These are phyloP conservation scores for Psittacula echo DNA, from an alignment of 2,797 vertebrate species.

Conservation along the genomic window DNA sequence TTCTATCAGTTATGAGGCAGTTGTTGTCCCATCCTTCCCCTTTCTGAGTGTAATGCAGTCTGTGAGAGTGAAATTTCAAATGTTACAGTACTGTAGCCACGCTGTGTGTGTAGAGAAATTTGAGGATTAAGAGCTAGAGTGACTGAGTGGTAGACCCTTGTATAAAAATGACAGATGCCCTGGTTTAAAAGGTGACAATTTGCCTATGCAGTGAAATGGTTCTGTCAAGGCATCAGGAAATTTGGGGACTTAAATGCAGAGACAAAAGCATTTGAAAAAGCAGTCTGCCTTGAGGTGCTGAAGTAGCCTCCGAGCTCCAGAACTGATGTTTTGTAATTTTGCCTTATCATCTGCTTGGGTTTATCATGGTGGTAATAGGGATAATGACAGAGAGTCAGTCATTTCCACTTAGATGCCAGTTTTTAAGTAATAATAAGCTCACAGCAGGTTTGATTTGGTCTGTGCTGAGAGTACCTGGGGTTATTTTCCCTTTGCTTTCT, in stretches of 20 bases:
- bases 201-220: constrained; percentile 66
- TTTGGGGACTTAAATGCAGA: constrained; percentile 55
- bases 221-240: constrained; percentile 69
- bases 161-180: constrained; percentile 65
- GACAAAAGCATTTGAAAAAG: constrained; percentile 31
- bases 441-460: constrained; percentile 71
- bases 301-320: constrained; percentile 53
- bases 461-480: constrained; percentile 69
- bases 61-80: neutral
- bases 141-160: constrained; percentile 31
- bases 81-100: neutral
- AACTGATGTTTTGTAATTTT: constrained; percentile 78
- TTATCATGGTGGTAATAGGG: constrained; percentile 79
- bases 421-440: constrained; percentile 77
- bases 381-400: constrained; percentile 77
- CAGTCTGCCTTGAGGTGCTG: constrained; percentile 52
- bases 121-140: neutral
- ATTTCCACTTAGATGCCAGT: constrained; percentile 75
- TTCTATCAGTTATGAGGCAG: neutral
- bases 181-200: constrained; percentile 75
- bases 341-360: constrained; percentile 77
- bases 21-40: neutral
- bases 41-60: neutral
- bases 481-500: constrained; percentile 69
- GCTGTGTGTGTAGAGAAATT: neutral